Evolutionary conservation across 2,113 vertebrate species (phyloP).

Genomic region (Plecturocebus donacophilus): DNA sequence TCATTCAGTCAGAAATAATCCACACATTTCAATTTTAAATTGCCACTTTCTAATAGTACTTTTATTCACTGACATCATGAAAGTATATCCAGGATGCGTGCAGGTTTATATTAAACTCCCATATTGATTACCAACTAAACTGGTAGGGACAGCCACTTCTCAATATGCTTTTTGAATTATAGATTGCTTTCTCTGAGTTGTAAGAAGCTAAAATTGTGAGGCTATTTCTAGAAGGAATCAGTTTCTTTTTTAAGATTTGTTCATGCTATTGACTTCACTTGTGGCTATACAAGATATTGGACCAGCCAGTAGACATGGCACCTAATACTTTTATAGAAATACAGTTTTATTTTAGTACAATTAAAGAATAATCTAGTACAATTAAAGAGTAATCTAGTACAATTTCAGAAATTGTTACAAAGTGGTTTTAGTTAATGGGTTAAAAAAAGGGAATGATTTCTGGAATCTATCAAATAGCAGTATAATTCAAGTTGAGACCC

Average conservation of each 20-base stretch:
- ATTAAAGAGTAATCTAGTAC: neutral
- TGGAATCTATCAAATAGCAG: neutral
- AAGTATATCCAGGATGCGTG: conserved; percentile 58
- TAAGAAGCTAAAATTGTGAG: conserved; percentile 67
- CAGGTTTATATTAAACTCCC: conserved; percentile 70
- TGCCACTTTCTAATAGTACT: conserved; percentile 53
- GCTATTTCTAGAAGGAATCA: conserved; percentile 66
- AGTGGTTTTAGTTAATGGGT: conserved; percentile 33
- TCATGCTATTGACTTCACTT: conserved; percentile 66
- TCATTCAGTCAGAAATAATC: conserved; percentile 61
- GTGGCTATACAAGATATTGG: conserved; percentile 44
- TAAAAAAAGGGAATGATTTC: conserved; percentile 14
- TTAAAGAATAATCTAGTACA: neutral
- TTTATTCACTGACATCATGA: conserved; percentile 56
- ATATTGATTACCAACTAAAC: conserved; percentile 66
- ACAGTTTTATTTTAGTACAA: neutral
- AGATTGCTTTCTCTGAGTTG: conserved; percentile 41
- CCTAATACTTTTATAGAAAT: neutral
- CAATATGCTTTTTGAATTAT: conserved; percentile 58
- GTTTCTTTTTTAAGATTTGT: conserved; percentile 59
- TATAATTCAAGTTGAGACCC: conserved; percentile 37
- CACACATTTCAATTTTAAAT: conserved; percentile 25
- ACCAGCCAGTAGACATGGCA: neutral
- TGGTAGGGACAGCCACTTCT: conserved; percentile 45
- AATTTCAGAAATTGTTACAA: conserved; percentile 39